Conservation (phyloP, 2,797 vertebrate species). For the Neostethus bicornis region DNA sequence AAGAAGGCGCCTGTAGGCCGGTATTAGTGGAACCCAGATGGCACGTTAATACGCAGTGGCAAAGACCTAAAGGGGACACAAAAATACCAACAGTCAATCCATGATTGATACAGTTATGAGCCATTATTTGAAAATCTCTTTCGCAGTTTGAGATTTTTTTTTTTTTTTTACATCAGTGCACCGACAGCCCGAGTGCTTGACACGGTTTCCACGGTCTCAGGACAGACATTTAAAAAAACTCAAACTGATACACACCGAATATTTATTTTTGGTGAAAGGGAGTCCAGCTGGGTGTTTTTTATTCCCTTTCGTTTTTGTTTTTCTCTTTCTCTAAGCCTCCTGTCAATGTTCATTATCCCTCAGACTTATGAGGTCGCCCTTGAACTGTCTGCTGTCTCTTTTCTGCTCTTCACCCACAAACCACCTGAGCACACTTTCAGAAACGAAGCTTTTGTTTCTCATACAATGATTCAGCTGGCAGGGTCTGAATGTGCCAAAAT, state of each 20-base stretch:
- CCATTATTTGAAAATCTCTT: too few relatives aligned
- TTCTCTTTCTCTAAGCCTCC: neutral
- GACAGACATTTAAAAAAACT: too few relatives aligned
- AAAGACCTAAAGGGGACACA: too few relatives aligned
- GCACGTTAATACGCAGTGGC: too few relatives aligned
- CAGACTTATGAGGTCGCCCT: constrained; percentile 21
- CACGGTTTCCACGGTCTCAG: too few relatives aligned
- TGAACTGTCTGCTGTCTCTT: constrained; percentile 25
- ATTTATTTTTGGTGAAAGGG: constrained; percentile 1
- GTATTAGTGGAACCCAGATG: too few relatives aligned
- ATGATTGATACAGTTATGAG: too few relatives aligned
- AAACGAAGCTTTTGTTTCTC: constrained; percentile 41
- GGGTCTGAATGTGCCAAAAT: constrained; percentile 37
- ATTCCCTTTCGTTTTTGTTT: neutral
- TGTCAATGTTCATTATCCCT: constrained; percentile 22
- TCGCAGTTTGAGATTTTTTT: too few relatives aligned
- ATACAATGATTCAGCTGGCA: constrained; percentile 31
- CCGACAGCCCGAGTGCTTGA: too few relatives aligned
- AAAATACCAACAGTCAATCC: too few relatives aligned
- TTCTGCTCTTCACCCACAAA: constrained; percentile 22
- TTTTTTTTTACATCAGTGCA: too few relatives aligned
- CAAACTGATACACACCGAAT: constrained; percentile 6
- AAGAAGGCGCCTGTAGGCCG: too few relatives aligned
- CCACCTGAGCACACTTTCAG: constrained; percentile 58
- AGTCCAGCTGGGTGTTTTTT: neutral